Conservation (phyloP, 2,113 vertebrate genomes). For the Emydura subglobosa region DNA sequence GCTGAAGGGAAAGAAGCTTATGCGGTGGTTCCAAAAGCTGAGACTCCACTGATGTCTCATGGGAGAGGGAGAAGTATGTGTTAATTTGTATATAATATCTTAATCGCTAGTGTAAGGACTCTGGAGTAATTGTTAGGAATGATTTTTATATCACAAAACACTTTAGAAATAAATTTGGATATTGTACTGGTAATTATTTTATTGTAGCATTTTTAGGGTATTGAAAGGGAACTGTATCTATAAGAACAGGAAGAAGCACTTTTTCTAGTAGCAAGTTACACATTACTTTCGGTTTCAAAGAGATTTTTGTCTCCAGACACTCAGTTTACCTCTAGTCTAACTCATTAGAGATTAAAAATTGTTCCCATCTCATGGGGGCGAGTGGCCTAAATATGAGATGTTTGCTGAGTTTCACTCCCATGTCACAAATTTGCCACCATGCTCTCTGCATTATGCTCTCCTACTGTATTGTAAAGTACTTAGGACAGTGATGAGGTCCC, state of each 20-base stretch:
- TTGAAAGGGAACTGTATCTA: too few relatives aligned
- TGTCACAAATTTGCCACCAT: too few relatives aligned
- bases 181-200: neutral
- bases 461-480: neutral
- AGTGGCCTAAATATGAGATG: too few relatives aligned
- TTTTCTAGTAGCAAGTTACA: neutral
- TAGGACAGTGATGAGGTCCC: neutral
- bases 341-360: too few relatives aligned
- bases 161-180: neutral
- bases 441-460: too few relatives aligned
- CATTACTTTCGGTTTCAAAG: neutral
- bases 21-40: neutral
- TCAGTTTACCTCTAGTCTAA: too few relatives aligned
- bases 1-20: fast-evolving
- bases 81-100: neutral
- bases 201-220: neutral
- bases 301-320: neutral
- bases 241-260: neutral
- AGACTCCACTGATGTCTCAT: neutral
- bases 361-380: too few relatives aligned
- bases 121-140: neutral
- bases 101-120: neutral
- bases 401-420: too few relatives aligned
- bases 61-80: fast-evolving
- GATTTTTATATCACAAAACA: slow-evolving; percentile 1